Conservation (phyloP, 2,888 invertebrate species). For the Molanna angustata region DNA sequence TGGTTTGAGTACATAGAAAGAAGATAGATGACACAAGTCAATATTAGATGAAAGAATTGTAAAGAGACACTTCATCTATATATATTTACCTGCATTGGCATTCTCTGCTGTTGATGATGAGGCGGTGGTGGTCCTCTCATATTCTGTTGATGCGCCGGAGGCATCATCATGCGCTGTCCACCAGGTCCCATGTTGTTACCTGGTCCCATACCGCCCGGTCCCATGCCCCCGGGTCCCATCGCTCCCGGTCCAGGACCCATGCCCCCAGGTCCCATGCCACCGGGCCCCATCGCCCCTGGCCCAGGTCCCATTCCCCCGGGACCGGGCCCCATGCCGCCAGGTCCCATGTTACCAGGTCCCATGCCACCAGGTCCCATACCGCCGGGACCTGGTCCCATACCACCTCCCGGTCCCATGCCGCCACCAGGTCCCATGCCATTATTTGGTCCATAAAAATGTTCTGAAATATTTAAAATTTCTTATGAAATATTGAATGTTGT, state of each 20-base stretch:
- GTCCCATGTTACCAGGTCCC: conserved; percentile 35
- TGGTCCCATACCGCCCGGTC: conserved; percentile 35
- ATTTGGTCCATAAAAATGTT: conserved; percentile 50
- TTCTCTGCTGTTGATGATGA: conserved; percentile 30
- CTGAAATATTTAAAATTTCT: conserved; percentile 35
- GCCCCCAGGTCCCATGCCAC: conserved; percentile 38
- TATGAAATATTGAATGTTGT: too few relatives aligned
- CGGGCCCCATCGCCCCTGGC: conserved; percentile 37
- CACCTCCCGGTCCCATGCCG: conserved; percentile 44
- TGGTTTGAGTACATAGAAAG: too few relatives aligned
- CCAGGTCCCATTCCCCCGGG: conserved; percentile 42
- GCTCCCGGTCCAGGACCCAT: conserved; percentile 41
- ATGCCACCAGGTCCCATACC: conserved; percentile 38
- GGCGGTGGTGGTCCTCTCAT: conserved; percentile 50
- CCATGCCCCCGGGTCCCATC: conserved; percentile 35
- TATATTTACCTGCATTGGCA: conserved; percentile 31
- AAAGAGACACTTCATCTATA: too few relatives aligned
- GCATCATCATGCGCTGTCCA: conserved; percentile 41
- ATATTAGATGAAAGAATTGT: too few relatives aligned
- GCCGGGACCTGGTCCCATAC: conserved; percentile 35
- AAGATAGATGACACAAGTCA: too few relatives aligned
- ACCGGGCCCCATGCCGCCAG: conserved; percentile 35
- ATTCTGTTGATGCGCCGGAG: conserved; percentile 47
- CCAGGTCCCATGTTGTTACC: conserved; percentile 32
- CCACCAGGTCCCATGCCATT: conserved; percentile 39